These are phyloP conservation scores for Tachyglossus aculeatus DNA, from an alignment of 2,797 vertebrate genomes.

Conservation along the genomic window DNA sequence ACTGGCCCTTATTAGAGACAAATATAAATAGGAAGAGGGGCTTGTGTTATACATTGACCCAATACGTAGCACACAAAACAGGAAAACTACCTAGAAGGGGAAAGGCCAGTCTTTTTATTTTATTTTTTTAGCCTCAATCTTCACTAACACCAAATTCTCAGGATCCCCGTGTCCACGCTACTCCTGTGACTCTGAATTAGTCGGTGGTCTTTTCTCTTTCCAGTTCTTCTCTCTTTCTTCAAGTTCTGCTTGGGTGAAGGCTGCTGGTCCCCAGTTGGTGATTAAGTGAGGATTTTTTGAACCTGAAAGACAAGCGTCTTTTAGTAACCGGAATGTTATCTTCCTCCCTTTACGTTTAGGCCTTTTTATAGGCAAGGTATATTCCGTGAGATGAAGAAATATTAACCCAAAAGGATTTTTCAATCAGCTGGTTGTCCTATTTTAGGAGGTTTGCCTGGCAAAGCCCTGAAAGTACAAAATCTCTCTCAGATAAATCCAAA, in stretches of 20 bases:
- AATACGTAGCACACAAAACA: constrained; percentile 3
- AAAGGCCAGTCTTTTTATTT: constrained; percentile 40
- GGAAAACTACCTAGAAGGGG: constrained; percentile 3
- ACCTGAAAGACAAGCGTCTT: constrained; percentile 72
- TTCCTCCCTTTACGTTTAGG: not conserved
- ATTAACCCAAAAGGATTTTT: no score
- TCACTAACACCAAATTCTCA: not conserved
- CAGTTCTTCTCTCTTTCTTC: constrained; percentile 87
- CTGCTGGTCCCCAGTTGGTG: constrained; percentile 94
- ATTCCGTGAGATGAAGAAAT: no score
- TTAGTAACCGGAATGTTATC: not conserved
- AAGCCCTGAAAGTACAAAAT: no score
- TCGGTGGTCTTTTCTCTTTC: constrained; percentile 86
- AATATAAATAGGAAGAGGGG: not conserved
- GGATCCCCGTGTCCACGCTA: rapidly evolving
- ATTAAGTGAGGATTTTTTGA: constrained; percentile 85
- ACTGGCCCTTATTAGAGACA: not conserved
- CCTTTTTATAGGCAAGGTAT: not conserved
- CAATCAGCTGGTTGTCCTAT: no score
- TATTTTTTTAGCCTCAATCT: constrained; percentile 33
- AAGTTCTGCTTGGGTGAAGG: constrained; percentile 90
- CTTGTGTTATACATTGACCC: constrained; percentile 13
- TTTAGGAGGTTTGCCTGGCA: no score
- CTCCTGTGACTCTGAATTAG: not conserved
- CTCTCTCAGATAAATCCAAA: no score